These are phyloP conservation scores for Sinocyclocheilus grahami DNA, from an alignment of 2,113 vertebrate genomes.

Conservation along the genomic window DNA sequence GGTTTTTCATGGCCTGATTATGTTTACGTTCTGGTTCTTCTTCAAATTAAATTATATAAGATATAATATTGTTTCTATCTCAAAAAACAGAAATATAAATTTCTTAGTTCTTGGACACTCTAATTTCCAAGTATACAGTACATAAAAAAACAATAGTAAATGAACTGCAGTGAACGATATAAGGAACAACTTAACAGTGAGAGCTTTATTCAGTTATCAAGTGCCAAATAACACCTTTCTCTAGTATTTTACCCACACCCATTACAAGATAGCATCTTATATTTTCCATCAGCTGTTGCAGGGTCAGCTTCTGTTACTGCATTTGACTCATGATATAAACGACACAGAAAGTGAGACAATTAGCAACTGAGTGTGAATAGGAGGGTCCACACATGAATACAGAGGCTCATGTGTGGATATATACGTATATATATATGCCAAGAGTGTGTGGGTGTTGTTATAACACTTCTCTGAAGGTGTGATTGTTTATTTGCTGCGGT, in stretches of 20 bases:
- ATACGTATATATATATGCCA: neutral
- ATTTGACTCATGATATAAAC: neutral
- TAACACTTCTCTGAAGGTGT: neutral
- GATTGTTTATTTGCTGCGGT: slow-evolving; percentile 25
- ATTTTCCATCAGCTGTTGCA: neutral
- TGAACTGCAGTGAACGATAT: too few species aligned
- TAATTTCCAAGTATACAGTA: too few species aligned
- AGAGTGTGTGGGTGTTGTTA: neutral
- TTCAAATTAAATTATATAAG: too few species aligned
- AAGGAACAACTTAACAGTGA: too few species aligned
- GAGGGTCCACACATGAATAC: slow-evolving; percentile 3
- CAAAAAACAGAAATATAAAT: too few species aligned
- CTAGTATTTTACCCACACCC: neutral
- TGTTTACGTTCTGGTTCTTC: too few species aligned
- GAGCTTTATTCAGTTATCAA: too few species aligned
- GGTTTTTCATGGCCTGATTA: too few species aligned
- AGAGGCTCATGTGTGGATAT: neutral
- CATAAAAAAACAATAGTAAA: too few species aligned
- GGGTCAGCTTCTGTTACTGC: neutral
- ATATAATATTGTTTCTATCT: too few species aligned
- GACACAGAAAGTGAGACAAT: neutral
- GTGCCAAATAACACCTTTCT: neutral
- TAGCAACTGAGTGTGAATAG: neutral
- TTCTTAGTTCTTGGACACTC: too few species aligned
- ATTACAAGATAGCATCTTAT: neutral